Evolutionary conservation across 2,797 vertebrate species (phyloP).

Genomic region (Chaetophractus vellerosus): DNA sequence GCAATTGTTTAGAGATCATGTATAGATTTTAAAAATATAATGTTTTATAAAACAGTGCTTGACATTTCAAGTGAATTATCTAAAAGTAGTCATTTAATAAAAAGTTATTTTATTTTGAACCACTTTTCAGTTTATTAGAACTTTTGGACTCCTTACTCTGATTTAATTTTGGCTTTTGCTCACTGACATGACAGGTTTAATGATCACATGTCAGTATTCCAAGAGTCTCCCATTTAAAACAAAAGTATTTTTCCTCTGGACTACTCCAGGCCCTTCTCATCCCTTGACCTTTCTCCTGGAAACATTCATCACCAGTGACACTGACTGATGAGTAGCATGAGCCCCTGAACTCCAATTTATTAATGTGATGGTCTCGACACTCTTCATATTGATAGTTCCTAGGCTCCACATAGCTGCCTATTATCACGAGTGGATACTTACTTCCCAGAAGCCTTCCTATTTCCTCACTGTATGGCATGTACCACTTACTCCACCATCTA

Average conservation of each 20-base stretch:
- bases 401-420: constrained; percentile 73
- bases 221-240: constrained; percentile 63
- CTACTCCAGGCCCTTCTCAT: constrained; percentile 62
- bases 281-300: constrained; percentile 80
- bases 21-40: neutral
- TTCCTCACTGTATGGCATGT: constrained; percentile 29
- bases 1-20: neutral
- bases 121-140: constrained; percentile 34
- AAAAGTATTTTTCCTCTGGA: constrained; percentile 56
- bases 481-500: neutral
- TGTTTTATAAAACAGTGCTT: neutral
- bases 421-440: constrained; percentile 31
- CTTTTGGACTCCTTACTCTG: neutral
- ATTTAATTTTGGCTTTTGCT: constrained; percentile 43
- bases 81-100: neutral
- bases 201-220: constrained; percentile 66
- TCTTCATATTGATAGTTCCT: constrained; percentile 31
- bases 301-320: constrained; percentile 84
- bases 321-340: constrained; percentile 81
- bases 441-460: constrained; percentile 72
- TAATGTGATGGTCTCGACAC: constrained; percentile 79
- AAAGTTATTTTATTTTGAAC: neutral
- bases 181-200: constrained; percentile 60
- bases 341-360: constrained; percentile 84
- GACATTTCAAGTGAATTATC: neutral